Conservation (phyloP, 2,797 vertebrate genomes). For the Sebastes kiyomatsui region DNA sequence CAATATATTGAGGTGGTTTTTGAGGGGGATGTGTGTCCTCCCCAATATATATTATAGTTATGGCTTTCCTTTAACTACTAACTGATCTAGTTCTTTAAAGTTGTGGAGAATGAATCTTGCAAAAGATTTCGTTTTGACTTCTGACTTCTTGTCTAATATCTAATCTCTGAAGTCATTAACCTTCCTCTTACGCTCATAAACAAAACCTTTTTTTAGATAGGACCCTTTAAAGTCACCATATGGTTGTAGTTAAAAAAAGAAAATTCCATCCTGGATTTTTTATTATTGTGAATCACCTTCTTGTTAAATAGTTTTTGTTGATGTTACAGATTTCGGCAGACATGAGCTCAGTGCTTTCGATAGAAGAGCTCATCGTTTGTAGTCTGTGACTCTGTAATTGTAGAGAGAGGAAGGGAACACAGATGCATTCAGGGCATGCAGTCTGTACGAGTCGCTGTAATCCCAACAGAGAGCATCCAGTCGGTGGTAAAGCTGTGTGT, state of each 20-base stretch:
- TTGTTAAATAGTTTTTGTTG: conserved; percentile 42
- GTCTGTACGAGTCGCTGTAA: conserved; percentile 7
- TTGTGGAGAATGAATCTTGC: neutral
- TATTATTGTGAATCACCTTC: conserved; percentile 55
- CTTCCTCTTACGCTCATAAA: conserved; percentile 24
- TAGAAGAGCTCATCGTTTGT: conserved; percentile 6
- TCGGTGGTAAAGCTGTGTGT: conserved; percentile 6
- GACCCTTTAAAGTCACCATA: conserved; percentile 34
- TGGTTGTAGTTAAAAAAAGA: conserved; percentile 44
- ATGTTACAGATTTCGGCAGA: conserved; percentile 20
- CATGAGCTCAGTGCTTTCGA: conserved; percentile 30
- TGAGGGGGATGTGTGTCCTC: no score
- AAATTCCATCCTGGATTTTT: conserved; percentile 33
- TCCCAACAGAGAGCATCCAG: conserved; percentile 27
- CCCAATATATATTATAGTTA: no score
- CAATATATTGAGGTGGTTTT: no score
- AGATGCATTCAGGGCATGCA: conserved; percentile 27
- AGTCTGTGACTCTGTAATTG: conserved; percentile 1
- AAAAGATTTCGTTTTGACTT: neutral
- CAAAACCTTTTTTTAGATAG: conserved; percentile 1
- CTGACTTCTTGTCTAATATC: conserved; percentile 19
- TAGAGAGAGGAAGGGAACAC: conserved; percentile 15
- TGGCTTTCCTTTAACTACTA: no score
- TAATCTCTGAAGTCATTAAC: conserved; percentile 46
- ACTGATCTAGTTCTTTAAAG: neutral